Percentiles rank a stretch among this genome's conserved stretches.
Evolutionary conservation across 2,888 invertebrate genomes (phyloP).

Genomic region (Saturnia pavonia): DNA sequence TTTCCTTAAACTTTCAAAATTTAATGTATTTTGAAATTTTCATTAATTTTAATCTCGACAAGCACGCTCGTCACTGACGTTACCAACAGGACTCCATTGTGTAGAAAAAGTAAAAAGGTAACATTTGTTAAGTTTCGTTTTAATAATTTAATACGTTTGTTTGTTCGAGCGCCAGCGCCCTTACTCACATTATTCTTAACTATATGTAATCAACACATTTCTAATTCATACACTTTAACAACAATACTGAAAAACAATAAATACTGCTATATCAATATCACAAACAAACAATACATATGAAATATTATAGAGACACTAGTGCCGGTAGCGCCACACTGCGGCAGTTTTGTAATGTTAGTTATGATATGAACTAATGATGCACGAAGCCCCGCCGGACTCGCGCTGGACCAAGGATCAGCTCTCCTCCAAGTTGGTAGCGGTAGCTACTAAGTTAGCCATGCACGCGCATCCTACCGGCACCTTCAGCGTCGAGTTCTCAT

Average conservation of each 20-base stretch:
- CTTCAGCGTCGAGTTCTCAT: neutral
- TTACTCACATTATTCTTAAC: neutral
- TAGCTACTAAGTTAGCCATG: neutral
- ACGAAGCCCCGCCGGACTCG: neutral
- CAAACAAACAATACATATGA: neutral
- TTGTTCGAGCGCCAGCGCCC: neutral
- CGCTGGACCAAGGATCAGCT: neutral
- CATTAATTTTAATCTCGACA: no score
- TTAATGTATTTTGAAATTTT: no score
- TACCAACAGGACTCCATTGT: no score
- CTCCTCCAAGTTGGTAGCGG: no score
- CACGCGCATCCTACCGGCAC: constrained; percentile 6
- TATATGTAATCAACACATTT: no score
- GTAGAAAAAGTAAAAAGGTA: no score
- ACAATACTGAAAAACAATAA: neutral
- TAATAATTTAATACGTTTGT: no score
- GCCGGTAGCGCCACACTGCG: neutral
- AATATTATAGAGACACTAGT: neutral
- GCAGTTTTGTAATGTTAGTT: neutral
- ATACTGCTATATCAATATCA: neutral
- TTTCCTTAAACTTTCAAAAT: no score
- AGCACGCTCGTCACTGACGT: no score
- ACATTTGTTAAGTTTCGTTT: no score
- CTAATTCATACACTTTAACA: neutral
- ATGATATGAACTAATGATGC: neutral